These are phyloP conservation scores for Chionoecetes opilio DNA, from an alignment of 1,140 invertebrate species.

Conservation along the genomic window DNA sequence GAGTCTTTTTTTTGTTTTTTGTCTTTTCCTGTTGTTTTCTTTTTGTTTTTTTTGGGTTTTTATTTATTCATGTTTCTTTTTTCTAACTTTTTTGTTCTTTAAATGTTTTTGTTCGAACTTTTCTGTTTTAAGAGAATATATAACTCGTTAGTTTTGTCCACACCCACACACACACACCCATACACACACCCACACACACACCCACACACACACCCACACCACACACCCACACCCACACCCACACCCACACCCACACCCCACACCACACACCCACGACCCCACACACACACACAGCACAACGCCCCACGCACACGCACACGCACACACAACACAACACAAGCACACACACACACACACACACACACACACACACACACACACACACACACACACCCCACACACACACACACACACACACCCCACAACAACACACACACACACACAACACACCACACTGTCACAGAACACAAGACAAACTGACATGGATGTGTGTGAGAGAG, in stretches of 20 bases:
- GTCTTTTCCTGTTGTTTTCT: neutral
- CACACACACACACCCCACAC: neutral
- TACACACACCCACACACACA: too few species aligned
- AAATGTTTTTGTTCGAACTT: neutral
- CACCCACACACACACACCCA: too few species aligned
- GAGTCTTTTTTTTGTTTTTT: neutral
- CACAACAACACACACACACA: neutral
- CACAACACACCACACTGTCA: neutral
- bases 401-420: neutral
- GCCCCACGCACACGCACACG: constrained; percentile 24
- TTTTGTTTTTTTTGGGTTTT: too few species aligned
- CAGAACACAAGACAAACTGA: neutral
- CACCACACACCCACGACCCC: too few species aligned
- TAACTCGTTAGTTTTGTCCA: too few species aligned
- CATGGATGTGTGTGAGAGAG: neutral
- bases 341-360: constrained; percentile 12
- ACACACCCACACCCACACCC: too few species aligned
- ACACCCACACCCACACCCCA: too few species aligned
- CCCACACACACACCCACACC: too few species aligned
- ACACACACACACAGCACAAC: constrained; percentile 16
- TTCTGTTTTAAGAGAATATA: too few species aligned
- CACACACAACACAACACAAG: neutral
- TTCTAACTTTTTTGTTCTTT: too few species aligned
- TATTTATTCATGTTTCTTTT: neutral
- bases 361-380: neutral